Base-by-base conservation (phyloP, 1,140 invertebrate genomes). In the Eubasilissa regina region DNA sequence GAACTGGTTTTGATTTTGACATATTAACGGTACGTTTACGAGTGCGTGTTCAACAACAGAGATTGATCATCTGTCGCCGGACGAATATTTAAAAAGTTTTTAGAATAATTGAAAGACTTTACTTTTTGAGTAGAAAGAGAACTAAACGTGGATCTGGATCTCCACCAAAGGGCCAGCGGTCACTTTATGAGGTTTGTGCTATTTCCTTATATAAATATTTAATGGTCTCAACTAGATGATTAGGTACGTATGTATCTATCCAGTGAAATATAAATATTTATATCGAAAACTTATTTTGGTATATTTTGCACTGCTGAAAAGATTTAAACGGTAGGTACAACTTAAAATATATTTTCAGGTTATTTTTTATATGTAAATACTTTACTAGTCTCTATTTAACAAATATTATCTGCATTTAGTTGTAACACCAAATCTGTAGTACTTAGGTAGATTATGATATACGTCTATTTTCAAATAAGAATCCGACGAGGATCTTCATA, bases 81-180 rank as follows among this genome's bases (percentile, higher is more conserved):
- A 51, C n/a, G 11, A 51, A 13, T 51, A 51, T 35, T 64, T 64
- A 25, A 64, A 35, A 64, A 35, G 13, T n/a, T 64, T 43, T 62
- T 58, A 77, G 58, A 58, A n/a, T 21, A 70, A 70, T n/a, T 48
- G 8, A 35, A 51, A 44, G 60, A 47, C 15, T 53, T 73, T 53
- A 53, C 9, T 21, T 73, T 48, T 73, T 51, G 51, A 75, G 64
- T 70, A 53, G 48, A 17, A 3, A 53, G 68, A 73, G 47, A 73
- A 1, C 47, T 56, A 55, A 81, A 19, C 81, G 81, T 82, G 81
- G 81, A 82, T 80, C 81, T 82, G 76, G 81, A 82, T 66, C 81
- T 82, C 51, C 81, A 82, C 56, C 81, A 82, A 58, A 58, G 81
- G 76, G 81, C 81, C 81, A 80, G 81, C 81, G 81, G 81, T 45